These are phyloP conservation scores for Calcarius lapponicus DNA, from an alignment of 2,797 vertebrate species.

Conservation along the genomic window DNA sequence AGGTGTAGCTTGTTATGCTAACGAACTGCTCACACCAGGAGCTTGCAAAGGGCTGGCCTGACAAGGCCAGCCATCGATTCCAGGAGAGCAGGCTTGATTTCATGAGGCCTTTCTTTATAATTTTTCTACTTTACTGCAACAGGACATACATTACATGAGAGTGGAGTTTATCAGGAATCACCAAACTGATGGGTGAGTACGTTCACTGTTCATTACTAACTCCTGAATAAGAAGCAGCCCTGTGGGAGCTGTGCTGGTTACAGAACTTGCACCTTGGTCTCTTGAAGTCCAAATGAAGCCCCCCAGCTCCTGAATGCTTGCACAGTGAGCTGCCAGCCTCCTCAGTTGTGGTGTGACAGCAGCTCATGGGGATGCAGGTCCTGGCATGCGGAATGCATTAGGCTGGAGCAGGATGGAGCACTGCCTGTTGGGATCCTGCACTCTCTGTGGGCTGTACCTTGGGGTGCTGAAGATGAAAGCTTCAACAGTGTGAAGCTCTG, in stretches of 20 bases:
- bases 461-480: slow-evolving; percentile 46
- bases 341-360: neutral
- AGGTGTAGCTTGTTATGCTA: neutral
- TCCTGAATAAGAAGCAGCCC: neutral
- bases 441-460: slow-evolving; percentile 19
- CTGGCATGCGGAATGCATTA: neutral
- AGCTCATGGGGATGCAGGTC: neutral
- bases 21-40: neutral
- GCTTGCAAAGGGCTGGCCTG: neutral
- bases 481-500: slow-evolving; percentile 43
- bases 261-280: neutral
- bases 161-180: neutral
- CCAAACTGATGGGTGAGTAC: neutral
- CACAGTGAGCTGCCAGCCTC: neutral
- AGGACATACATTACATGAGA: neutral
- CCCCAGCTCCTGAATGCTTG: neutral
- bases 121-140: neutral
- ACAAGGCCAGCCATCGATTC: neutral
- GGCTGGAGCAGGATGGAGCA: neutral
- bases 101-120: neutral
- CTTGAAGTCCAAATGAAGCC: neutral
- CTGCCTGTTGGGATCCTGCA: neutral
- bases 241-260: neutral
- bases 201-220: neutral
- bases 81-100: neutral